Evolutionary conservation across 2,797 vertebrate genomes (phyloP).

Genomic region (Enteromius unitaeniatus): DNA sequence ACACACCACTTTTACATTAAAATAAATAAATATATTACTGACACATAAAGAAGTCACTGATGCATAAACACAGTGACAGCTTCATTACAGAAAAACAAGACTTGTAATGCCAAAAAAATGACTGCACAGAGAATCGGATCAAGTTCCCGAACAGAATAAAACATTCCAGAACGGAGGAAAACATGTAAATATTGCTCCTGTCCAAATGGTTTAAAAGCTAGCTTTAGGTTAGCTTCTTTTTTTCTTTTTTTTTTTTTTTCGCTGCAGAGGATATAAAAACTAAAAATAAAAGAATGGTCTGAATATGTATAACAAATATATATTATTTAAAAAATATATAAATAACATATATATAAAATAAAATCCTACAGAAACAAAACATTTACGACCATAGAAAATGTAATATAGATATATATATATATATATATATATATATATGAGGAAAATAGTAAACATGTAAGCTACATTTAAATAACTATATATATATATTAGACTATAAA

Average conservation of each 20-base stretch:
- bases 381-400: no score
- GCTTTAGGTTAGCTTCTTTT: background rate
- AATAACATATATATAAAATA: no score
- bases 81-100: background rate
- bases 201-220: background rate
- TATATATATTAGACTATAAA: background rate
- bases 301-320: no score
- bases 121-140: background rate
- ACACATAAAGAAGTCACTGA: background rate
- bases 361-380: no score
- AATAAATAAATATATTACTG: slow-evolving; percentile 24
- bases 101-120: background rate
- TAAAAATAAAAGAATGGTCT: background rate
- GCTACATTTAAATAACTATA: background rate
- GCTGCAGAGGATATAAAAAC: background rate
- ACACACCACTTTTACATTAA: background rate
- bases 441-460: background rate
- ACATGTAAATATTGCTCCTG: background rate
- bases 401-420: no score
- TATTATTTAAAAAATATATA: no score
- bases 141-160: background rate
- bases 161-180: slow-evolving; percentile 32
- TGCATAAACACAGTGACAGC: background rate
- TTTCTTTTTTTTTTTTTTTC: background rate
- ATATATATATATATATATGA: background rate